These are phyloP conservation scores for Epinotia nisella DNA, from an alignment of 2,888 invertebrate genomes.

Conservation along the genomic window DNA sequence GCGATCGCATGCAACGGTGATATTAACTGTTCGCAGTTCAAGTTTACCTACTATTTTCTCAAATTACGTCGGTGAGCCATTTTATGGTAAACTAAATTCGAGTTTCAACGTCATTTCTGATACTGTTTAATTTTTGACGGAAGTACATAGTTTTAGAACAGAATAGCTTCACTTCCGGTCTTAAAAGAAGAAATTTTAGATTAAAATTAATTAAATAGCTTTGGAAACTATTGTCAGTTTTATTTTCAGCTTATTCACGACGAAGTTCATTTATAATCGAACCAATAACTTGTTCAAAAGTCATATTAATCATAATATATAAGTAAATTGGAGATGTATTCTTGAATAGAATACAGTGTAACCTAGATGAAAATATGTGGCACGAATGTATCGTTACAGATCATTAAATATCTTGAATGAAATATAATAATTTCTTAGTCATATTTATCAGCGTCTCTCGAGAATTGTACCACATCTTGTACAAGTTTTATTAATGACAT, in stretches of 20 bases:
- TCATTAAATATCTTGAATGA: constrained; percentile 42
- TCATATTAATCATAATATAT: neutral
- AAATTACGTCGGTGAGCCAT: constrained; percentile 65
- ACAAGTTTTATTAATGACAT: constrained; percentile 41
- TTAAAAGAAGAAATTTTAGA: neutral
- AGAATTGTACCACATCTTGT: constrained; percentile 42
- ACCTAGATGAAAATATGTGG: constrained; percentile 27
- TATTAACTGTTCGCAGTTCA: constrained; percentile 77
- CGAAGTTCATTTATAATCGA: neutral
- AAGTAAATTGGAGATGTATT: neutral
- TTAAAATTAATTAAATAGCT: neutral
- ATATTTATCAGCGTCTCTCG: constrained; percentile 41
- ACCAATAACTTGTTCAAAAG: neutral
- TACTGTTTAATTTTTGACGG: constrained; percentile 41
- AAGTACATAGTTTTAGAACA: constrained; percentile 13
- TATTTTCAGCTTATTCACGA: neutral
- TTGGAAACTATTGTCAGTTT: neutral
- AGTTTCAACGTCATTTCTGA: constrained; percentile 53
- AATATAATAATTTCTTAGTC: constrained; percentile 36
- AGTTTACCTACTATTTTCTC: constrained; percentile 75
- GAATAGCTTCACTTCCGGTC: neutral
- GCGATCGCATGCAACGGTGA: constrained; percentile 81
- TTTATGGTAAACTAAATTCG: constrained; percentile 63
- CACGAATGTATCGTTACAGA: constrained; percentile 9
- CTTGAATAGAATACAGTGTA: constrained; percentile 14